These are phyloP conservation scores for Pycnomerus fuliginosus DNA, from an alignment of 2,888 invertebrate species.

Conservation along the genomic window DNA sequence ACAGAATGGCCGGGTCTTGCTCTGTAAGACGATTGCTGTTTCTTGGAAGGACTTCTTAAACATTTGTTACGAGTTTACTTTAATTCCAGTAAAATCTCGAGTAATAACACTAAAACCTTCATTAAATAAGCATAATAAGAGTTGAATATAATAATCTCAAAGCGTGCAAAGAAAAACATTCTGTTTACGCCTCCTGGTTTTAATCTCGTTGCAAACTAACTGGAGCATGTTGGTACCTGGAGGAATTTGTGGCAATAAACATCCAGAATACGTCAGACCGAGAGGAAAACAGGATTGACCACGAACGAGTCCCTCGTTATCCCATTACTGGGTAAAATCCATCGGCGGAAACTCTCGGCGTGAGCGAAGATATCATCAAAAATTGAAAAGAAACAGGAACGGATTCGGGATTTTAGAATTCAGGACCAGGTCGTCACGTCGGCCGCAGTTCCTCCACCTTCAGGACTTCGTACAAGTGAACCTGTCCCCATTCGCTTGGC, in stretches of 20 bases:
- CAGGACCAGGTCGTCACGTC: conserved; percentile 35
- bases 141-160: conserved; percentile 18
- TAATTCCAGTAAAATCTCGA: conserved; percentile 19
- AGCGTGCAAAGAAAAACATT: conserved; percentile 15
- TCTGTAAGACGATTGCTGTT: conserved; percentile 8
- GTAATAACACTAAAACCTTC: conserved; percentile 24
- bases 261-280: conserved; percentile 3
- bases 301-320: conserved; percentile 19
- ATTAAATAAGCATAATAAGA: conserved; percentile 23
- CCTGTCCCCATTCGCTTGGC: conserved; percentile 13
- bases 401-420: conserved; percentile 33
- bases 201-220: conserved; percentile 22
- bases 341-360: conserved; percentile 24
- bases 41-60: conserved; percentile 15
- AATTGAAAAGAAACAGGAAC: conserved; percentile 37
- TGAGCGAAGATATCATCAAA: conserved; percentile 36
- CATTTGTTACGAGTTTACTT: conserved; percentile 23
- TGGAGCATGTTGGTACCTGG: no score
- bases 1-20: conserved; percentile 17
- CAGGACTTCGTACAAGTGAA: conserved; percentile 23
- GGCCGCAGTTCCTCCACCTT: conserved; percentile 27
- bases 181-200: conserved; percentile 17
- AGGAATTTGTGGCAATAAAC: conserved; percentile 18
- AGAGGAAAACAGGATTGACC: conserved; percentile 13
- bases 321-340: conserved; percentile 22